These are phyloP conservation scores for Zosterops borbonicus DNA, from an alignment of 2,113 vertebrate genomes.

Conservation along the genomic window DNA sequence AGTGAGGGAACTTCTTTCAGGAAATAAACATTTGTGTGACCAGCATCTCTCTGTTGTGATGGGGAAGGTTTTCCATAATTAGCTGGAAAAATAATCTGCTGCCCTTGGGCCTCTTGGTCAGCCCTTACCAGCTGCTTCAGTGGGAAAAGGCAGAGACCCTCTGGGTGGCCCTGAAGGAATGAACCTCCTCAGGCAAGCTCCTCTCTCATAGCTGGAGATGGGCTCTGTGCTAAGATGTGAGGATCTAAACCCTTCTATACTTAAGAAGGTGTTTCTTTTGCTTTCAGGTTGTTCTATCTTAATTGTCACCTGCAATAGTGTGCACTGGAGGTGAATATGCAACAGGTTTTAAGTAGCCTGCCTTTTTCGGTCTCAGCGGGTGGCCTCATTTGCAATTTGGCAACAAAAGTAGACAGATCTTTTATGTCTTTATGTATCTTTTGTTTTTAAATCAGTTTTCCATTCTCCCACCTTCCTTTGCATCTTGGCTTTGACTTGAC, in stretches of 20 bases:
- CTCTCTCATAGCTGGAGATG: background rate
- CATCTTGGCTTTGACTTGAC: background rate
- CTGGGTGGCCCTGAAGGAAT: background rate
- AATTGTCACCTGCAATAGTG: background rate
- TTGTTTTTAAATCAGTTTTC: background rate
- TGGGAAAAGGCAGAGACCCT: background rate
- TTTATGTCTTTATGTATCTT: background rate
- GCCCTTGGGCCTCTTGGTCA: background rate
- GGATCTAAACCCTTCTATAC: background rate
- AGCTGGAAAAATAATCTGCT: background rate
- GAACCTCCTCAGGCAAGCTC: background rate
- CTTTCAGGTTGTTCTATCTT: background rate
- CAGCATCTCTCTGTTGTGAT: background rate
- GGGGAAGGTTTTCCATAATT: background rate
- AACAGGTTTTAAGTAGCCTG: background rate
- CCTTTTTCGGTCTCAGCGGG: background rate
- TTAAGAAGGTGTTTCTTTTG: background rate
- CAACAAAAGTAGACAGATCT: background rate
- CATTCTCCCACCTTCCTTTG: background rate
- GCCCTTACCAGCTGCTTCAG: background rate
- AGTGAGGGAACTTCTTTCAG: background rate
- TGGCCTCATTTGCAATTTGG: background rate
- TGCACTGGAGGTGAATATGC: background rate
- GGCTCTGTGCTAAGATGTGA: background rate
- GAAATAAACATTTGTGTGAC: background rate